Evolutionary conservation across 2,113 vertebrate species (phyloP), one percentile per base, ranked within the genome.

Genomic region (Phylloscopus trochiloides): DNA sequence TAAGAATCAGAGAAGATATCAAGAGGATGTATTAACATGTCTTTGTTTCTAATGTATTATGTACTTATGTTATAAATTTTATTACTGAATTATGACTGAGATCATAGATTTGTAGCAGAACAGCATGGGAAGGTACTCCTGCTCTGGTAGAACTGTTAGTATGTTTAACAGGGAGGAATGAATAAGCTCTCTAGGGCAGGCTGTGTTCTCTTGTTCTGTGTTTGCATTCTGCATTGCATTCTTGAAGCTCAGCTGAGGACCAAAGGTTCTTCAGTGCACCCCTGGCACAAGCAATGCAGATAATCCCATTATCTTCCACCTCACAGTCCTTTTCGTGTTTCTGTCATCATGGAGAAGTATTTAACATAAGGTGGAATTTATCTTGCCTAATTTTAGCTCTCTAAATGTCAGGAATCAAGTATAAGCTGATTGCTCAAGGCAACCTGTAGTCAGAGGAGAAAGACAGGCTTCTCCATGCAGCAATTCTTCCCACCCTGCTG

Each of bases 381-480:
- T 86, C 78, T 95, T 88, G 24, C 22, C 67, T 93, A 93, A 95
- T 90, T 96, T 94, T 93, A 93, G 75, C 75, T 86, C 68, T 50
- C 75, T 80, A 90, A 95, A 90, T 90, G 22, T 83, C 83, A 93
- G 47, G 55, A 93, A 86, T 86, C 34, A n/a, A 70, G 8, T 68
- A 47, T 42, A 76, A 86, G 6, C 32, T 86, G 71, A 79, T 90
- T 86, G 82, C 31, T 93, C 26, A 92, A 86, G 77, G 55, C 31
- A 90, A n/a, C 28, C 34, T 77, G 38, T 31, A 88, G 78, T 83
- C 58, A 90, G 50, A 88, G 29, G 17, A 81, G 71, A 86, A 86
- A 84, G 77, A 67, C 10, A 78, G 34, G 45, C 54, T 90, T 79
- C 54, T 88, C 32, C 42, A 83, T 2, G 3, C 29, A 72, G 28